phyloP scores from a whole-genome alignment of 1,140 invertebrate species.

The Drosophila pallidifrons region DNA sequence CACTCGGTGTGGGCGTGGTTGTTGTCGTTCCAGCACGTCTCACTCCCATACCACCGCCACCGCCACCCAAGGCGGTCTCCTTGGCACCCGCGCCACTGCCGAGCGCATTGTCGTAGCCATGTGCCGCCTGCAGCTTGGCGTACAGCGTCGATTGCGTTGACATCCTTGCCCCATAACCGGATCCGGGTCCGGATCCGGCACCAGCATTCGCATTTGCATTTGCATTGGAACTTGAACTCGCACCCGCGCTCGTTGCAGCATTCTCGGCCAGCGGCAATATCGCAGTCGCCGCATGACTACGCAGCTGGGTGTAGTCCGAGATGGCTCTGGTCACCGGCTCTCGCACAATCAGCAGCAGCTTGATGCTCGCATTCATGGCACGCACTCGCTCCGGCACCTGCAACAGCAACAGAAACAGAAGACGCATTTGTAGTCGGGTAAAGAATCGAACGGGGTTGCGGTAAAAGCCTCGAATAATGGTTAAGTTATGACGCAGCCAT shows the following conservation, averaged over 20 bases:
- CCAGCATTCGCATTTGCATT: conserved; percentile 21
- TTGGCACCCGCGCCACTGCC: conserved; percentile 71
- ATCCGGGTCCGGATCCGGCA: conserved; percentile 31
- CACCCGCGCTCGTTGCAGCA: conserved; percentile 7
- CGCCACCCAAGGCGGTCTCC: conserved; percentile 48
- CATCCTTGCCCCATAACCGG: conserved; percentile 50
- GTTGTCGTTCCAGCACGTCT: conserved; percentile 50
- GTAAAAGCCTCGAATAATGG: conserved; percentile 11
- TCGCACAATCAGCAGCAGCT: conserved; percentile 96
- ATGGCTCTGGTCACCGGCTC: conserved; percentile 98
- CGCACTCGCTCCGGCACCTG: conserved; percentile 94
- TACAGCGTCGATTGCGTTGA: conserved; percentile 62
- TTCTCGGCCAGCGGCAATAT: conserved; percentile 85
- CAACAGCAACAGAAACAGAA: conserved; percentile 37
- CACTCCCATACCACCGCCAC: background rate
- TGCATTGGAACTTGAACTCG: background rate
- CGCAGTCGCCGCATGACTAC: conserved; percentile 90
- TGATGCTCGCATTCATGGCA: conserved; percentile 96
- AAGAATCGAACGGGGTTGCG: background rate
- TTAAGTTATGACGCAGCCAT: conserved; percentile 21
- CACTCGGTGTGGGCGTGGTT: conserved; percentile 66
- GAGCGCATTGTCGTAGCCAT: conserved; percentile 68
- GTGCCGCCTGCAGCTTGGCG: conserved; percentile 69
- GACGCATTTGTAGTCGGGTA: background rate
- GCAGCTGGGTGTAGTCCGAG: conserved; percentile 97